Percentiles rank a stretch among this genome's conserved stretches.
These are phyloP conservation scores for Drosophila lowei DNA, from an alignment of 1,140 invertebrate species.

Conservation along the genomic window DNA sequence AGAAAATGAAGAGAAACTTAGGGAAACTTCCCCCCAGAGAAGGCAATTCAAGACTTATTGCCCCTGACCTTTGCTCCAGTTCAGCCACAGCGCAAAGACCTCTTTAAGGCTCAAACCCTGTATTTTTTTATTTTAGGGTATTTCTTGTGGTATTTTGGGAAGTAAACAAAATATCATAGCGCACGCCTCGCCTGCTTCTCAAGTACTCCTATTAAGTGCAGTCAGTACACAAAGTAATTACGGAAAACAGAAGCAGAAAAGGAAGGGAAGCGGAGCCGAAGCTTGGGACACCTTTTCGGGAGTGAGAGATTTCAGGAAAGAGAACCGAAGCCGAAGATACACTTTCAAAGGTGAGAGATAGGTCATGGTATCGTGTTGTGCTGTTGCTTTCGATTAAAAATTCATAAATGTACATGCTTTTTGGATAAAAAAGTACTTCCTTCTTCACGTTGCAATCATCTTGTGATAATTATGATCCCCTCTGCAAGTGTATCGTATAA, in stretches of 20 bases:
- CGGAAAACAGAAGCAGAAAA: constrained; percentile 1
- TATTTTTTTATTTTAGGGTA: neutral
- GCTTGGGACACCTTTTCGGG: too few species aligned
- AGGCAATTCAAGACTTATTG: neutral
- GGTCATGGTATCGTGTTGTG: too few species aligned
- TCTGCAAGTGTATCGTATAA: neutral
- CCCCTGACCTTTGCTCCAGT: constrained; percentile 3
- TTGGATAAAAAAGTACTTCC: too few species aligned
- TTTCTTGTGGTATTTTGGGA: constrained; percentile 14
- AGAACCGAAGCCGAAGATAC: neutral
- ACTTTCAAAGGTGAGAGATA: too few species aligned
- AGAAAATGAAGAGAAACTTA: neutral
- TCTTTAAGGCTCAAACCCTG: constrained; percentile 30
- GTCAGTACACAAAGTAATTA: constrained; percentile 39
- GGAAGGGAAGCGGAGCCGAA: too few species aligned
- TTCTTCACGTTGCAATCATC: too few species aligned
- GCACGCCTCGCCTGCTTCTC: neutral
- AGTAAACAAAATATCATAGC: constrained; percentile 15
- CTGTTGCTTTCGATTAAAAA: too few species aligned
- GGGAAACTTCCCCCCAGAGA: neutral
- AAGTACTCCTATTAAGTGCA: constrained; percentile 18
- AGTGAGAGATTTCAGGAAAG: neutral
- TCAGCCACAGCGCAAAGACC: constrained; percentile 11
- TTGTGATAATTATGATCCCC: too few species aligned
- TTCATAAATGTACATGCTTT: too few species aligned